A percentile compares a stretch with the other conserved stretches of the same genome.
These are phyloP conservation scores for Microchrysa polita DNA, from an alignment of 2,888 invertebrate genomes.

Conservation along the genomic window DNA sequence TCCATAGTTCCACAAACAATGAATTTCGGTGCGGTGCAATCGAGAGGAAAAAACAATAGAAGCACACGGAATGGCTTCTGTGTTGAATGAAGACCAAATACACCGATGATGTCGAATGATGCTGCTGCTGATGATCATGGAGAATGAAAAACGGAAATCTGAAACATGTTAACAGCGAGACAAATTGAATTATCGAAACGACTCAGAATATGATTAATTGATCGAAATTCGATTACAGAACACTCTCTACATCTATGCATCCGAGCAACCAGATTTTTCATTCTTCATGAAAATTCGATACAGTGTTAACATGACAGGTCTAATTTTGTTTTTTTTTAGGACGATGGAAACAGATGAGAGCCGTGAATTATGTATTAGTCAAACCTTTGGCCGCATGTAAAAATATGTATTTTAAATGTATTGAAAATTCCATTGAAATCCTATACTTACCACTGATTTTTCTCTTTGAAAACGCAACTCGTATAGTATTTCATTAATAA, in stretches of 20 bases:
- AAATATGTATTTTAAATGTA: too few relatives aligned
- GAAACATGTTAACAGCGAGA: slow-evolving; percentile 41
- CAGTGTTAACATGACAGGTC: slow-evolving; percentile 42
- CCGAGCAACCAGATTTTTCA: background rate
- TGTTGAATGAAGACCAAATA: background rate
- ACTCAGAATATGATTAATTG: slow-evolving; percentile 45
- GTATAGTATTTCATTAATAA: too few relatives aligned
- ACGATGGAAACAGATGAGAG: too few relatives aligned
- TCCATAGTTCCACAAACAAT: slow-evolving; percentile 19
- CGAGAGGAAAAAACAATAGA: slow-evolving; percentile 30
- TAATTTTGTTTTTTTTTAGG: background rate
- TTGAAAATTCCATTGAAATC: too few relatives aligned
- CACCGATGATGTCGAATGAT: slow-evolving; percentile 22
- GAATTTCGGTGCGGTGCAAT: background rate
- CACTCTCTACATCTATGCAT: slow-evolving; percentile 4
- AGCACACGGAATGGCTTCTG: slow-evolving; percentile 4
- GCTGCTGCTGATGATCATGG: background rate
- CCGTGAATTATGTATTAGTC: too few relatives aligned
- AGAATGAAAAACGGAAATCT: slow-evolving; percentile 8
- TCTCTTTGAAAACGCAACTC: too few relatives aligned
- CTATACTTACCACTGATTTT: too few relatives aligned
- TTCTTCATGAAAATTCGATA: slow-evolving; percentile 36
- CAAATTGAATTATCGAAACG: slow-evolving; percentile 46
- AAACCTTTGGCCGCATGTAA: too few relatives aligned
- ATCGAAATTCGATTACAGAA: slow-evolving; percentile 44